Evolutionary conservation across 2,113 vertebrate genomes (phyloP).

Genomic region (Cryptomyrus ogoouensis): DNA sequence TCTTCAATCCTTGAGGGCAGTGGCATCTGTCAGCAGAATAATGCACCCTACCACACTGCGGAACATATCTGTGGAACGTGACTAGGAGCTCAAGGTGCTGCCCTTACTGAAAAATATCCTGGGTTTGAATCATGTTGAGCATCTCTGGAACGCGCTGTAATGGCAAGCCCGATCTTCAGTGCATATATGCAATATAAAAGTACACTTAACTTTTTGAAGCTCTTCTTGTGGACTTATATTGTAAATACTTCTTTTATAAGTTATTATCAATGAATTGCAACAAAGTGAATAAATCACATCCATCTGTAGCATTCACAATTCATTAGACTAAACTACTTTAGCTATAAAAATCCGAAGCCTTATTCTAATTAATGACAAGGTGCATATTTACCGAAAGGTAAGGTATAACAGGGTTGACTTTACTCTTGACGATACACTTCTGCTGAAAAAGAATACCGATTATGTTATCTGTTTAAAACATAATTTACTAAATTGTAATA

Average conservation of each 20-base stretch:
- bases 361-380: too few species aligned
- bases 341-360: too few species aligned
- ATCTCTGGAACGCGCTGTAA: neutral
- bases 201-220: neutral
- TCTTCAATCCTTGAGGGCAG: neutral
- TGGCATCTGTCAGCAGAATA: neutral
- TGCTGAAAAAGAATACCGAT: too few species aligned
- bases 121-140: neutral
- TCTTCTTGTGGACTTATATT: neutral
- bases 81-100: neutral
- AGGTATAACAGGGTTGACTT: too few species aligned
- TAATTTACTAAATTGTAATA: neutral
- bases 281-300: too few species aligned
- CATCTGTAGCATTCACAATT: too few species aligned
- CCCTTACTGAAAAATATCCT: neutral
- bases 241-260: neutral
- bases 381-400: too few species aligned
- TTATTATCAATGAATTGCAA: too few species aligned
- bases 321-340: too few species aligned
- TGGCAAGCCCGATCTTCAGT: neutral
- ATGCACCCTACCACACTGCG: neutral
- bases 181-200: neutral
- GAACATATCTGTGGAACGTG: neutral
- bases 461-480: neutral
- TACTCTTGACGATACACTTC: too few species aligned